Evolutionary conservation across 2,888 invertebrate genomes (phyloP), one percentile per base, ranked within the genome.

Genomic region (Philonicus albiceps): DNA sequence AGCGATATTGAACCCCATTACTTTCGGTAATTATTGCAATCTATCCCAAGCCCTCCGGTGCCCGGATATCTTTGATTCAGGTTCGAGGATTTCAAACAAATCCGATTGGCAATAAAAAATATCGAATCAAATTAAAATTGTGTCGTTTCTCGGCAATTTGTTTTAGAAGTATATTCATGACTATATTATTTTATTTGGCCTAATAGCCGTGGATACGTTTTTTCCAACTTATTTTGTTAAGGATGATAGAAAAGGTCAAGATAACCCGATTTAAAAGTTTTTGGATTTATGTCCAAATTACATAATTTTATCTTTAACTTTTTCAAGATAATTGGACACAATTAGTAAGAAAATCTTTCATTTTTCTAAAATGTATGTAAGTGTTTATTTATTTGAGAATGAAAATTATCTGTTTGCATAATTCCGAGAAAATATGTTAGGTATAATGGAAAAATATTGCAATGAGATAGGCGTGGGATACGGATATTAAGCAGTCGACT

Each of bases 11-110:
- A 74, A 7, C 37, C 31, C 31, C 37, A 74, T 74, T 74, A n/a
- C 74, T 74, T 74, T 19, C 74, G 19, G 16, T 74, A 34, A 74
- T 74, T 74, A 74, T 74, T 74, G 74, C 74, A 74, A 74, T 74
- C 37, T 34, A 34, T 74, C 74, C 34, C 74, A 16, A 74, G 4
- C 74, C 7, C 31, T n/a, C 27, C 19, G 34, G 27, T 8, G 74
- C 13, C 31, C 74, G 27, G 74, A 74, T 34, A 27, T 64, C 64
- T 64, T 74, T n/a, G 27, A 74, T 27, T 34, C n/a, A 37, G 31
- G 34, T 74, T 37, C 3, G 37, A 74, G 31, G 13, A 74, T 74
- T 74, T 37, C 27, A 64, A 64, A 27, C 19, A 64, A 64, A 64
- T 22, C 11, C 8, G 64, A 22, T 27, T 13, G 22, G 11, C 64